These are phyloP conservation scores for Deilephila elpenor DNA, from an alignment of 2,888 invertebrate species.

Conservation along the genomic window DNA sequence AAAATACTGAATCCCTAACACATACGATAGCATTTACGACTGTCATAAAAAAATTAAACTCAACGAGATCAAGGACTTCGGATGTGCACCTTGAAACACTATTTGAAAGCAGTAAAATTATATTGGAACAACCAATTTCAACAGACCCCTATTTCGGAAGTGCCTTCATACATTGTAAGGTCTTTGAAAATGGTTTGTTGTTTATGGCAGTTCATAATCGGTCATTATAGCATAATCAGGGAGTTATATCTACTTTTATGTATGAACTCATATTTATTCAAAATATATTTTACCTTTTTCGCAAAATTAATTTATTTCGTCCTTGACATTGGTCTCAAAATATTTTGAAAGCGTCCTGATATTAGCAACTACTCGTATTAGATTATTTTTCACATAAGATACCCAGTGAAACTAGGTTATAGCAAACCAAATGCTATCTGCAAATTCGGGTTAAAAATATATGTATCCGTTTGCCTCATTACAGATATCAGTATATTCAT, in stretches of 20 bases:
- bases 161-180: not conserved
- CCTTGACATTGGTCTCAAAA: no score
- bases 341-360: no score
- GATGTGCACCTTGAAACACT: constrained; percentile 41
- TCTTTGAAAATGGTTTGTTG: not conserved
- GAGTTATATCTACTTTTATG: not conserved
- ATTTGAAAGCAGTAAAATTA: constrained; percentile 30
- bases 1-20: not conserved
- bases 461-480: no score
- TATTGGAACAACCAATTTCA: constrained; percentile 11
- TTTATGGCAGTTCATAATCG: not conserved
- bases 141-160: not conserved
- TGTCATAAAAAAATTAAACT: constrained; percentile 36
- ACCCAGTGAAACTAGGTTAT: no score
- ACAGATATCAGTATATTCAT: no score
- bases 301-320: no score
- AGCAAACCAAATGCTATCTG: no score
- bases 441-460: no score
- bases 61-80: constrained; percentile 44
- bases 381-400: no score
- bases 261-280: not conserved
- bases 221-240: constrained; percentile 7
- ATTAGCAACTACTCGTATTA: no score
- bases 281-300: not conserved
- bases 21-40: constrained; percentile 5